A percentile compares a stretch with the other conserved stretches of the same genome.
Conservation (phyloP, 2,888 invertebrate genomes). For the Melanchra persicariae region DNA sequence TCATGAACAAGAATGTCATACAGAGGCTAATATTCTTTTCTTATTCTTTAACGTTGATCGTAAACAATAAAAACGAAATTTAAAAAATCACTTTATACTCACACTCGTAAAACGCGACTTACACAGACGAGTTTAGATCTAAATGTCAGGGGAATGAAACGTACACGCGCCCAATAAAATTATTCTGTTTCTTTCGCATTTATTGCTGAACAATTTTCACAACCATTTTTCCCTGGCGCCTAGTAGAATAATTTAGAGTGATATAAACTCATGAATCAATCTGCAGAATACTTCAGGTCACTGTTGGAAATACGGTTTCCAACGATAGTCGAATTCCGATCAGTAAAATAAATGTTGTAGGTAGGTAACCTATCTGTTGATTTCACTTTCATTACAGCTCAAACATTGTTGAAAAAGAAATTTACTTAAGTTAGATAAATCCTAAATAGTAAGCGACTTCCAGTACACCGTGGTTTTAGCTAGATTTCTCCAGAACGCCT, state of each 20-base stretch:
- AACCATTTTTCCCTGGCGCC: conserved; percentile 41
- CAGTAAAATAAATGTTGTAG: not conserved
- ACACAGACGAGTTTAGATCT: conserved; percentile 58
- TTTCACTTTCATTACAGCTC: too few species aligned
- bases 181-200: conserved; percentile 64
- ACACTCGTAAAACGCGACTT: conserved; percentile 56
- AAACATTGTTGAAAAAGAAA: too few species aligned
- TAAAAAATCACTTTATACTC: conserved; percentile 61
- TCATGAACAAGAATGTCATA: conserved; percentile 49
- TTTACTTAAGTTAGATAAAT: conserved; percentile 15
- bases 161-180: conserved; percentile 63
- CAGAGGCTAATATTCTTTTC: conserved; percentile 37
- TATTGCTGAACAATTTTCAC: conserved; percentile 57
- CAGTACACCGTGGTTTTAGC: conserved; percentile 17
- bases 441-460: conserved; percentile 10
- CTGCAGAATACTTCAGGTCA: conserved; percentile 5
- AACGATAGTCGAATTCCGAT: not conserved
- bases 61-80: conserved; percentile 55
- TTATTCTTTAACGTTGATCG: conserved; percentile 52
- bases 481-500: conserved; percentile 9
- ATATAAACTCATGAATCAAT: conserved; percentile 47
- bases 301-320: conserved; percentile 1
- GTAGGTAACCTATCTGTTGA: not conserved
- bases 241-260: conserved; percentile 36
- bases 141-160: conserved; percentile 65